Evolutionary conservation across 2,888 invertebrate genomes (phyloP), one percentile per base, ranked within the genome.

Genomic region (Chouioia cunea): DNA sequence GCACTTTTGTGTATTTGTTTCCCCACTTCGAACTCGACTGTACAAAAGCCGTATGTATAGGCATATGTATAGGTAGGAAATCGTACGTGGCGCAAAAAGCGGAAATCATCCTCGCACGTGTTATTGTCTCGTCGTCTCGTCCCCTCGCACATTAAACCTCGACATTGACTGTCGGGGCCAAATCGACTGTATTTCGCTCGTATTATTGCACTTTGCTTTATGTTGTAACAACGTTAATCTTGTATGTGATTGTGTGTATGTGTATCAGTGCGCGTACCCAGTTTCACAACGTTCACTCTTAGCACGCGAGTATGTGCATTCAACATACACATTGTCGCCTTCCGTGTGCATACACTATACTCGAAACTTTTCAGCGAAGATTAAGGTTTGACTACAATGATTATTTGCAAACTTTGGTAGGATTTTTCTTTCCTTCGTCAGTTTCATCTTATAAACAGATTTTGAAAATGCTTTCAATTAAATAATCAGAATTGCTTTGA

Each of bases 1-100:
- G n/a, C 20, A 64, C 69, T 69, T 36, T 70, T 64, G 69, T n/a
- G n/a, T 70, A 54, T 50, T 47, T 53, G n/a, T 14, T 59, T 20
- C 16, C n/a, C 22, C 23, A 14, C 20, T 22, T 52, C n/a, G 15
- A 15, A 4, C 53, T 36, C 62, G 50, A 62, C 36, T 12, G 12
- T 36, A 10, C 36, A 36, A 36, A 36, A 36, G 36, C 36, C 36
- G 36, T 36, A 10, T 36, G 12, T 36, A 6, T 36, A 36, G 6
- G 12, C 12, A 36, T 36, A 10, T 36, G 12, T 36, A 10, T 36
- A 36, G 6, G 10, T 36, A 36, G 36, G 36, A 36, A 36, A 36
- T 36, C 36, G 53, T n/a, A 56, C 56, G 36, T 1, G 36, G 48
- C 47, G n/a, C 22, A 57, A 67, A 69, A 69, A 69, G 57, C 63